Conservation (phyloP, 2,797 vertebrate species). For the Silurus aristotelis region DNA sequence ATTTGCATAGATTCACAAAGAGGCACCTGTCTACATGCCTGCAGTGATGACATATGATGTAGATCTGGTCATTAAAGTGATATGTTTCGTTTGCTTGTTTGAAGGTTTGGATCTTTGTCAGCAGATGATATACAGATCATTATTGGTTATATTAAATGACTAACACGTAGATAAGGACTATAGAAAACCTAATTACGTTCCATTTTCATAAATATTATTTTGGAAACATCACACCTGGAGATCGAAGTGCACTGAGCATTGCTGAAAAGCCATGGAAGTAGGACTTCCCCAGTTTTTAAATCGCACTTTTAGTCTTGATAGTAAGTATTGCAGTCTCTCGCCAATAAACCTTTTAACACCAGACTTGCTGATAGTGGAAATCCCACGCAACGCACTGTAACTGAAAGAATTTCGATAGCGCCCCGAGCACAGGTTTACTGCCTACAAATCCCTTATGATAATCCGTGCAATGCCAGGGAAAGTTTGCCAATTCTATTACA, state of each 20-base stretch:
- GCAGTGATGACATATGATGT: too few relatives aligned
- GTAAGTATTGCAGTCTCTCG: not conserved
- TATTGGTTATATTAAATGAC: not conserved
- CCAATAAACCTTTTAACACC: constrained; percentile 7
- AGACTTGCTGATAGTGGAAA: constrained; percentile 17
- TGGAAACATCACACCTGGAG: not conserved
- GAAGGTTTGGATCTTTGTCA: not conserved
- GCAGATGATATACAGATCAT: not conserved
- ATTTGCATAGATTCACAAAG: not conserved
- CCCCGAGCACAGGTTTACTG: constrained; percentile 2
- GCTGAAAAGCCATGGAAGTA: not conserved
- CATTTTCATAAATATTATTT: not conserved
- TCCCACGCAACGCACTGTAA: constrained; percentile 8
- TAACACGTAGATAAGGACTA: not conserved
- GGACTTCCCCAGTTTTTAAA: not conserved
- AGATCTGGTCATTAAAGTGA: not conserved
- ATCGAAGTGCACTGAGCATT: too few relatives aligned
- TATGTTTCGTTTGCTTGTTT: not conserved
- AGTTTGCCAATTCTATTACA: constrained; percentile 32
- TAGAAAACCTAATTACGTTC: not conserved
- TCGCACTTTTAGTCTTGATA: constrained; percentile 10
- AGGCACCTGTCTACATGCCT: not conserved
- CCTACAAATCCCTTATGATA: not conserved
- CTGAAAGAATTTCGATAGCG: constrained; percentile 15
- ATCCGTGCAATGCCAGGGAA: not conserved